Evolutionary conservation across 1,140 invertebrate genomes (phyloP).

Genomic region (Magallana angulata): DNA sequence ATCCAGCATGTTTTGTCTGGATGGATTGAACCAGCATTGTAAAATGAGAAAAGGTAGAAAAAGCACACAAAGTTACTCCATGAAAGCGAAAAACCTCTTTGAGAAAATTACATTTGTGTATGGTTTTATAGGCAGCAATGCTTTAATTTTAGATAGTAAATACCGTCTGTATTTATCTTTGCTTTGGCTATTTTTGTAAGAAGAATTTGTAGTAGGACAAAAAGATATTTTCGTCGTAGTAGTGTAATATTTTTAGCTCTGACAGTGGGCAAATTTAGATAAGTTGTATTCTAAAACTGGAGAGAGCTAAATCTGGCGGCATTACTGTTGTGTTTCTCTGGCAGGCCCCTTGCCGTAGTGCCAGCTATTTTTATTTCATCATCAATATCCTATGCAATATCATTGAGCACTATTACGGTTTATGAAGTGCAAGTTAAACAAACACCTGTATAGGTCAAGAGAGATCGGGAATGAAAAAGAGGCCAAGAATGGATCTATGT

Average conservation of each 20-base stretch:
- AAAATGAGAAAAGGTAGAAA: too few relatives aligned
- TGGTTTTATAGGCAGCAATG: slow-evolving; percentile 25
- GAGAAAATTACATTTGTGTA: slow-evolving; percentile 25
- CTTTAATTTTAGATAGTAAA: slow-evolving; percentile 37
- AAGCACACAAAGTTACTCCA: neutral
- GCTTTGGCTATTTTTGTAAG: slow-evolving; percentile 30
- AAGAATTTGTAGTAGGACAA: slow-evolving; percentile 38
- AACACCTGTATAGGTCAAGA: slow-evolving; percentile 6
- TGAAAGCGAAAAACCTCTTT: slow-evolving; percentile 18
- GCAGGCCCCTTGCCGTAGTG: neutral
- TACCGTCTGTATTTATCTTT: slow-evolving; percentile 34
- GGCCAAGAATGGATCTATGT: slow-evolving; percentile 14
- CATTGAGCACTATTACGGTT: slow-evolving; percentile 21
- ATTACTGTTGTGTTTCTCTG: slow-evolving; percentile 19
- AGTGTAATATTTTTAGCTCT: slow-evolving; percentile 36
- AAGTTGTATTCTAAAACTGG: slow-evolving; percentile 38
- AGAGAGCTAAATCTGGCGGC: slow-evolving; percentile 29
- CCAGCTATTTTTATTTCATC: slow-evolving; percentile 19
- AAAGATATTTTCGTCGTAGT: slow-evolving; percentile 38
- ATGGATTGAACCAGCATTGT: too few relatives aligned
- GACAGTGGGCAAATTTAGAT: slow-evolving; percentile 37
- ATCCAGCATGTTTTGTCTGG: too few relatives aligned
- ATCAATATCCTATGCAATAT: slow-evolving; percentile 22
- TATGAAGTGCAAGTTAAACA: slow-evolving; percentile 36
- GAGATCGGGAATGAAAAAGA: neutral